A percentile compares a stretch with the other conserved stretches of the same genome.
Evolutionary conservation across 2,113 vertebrate genomes (phyloP).

Genomic region (Dolichotis patagonum): DNA sequence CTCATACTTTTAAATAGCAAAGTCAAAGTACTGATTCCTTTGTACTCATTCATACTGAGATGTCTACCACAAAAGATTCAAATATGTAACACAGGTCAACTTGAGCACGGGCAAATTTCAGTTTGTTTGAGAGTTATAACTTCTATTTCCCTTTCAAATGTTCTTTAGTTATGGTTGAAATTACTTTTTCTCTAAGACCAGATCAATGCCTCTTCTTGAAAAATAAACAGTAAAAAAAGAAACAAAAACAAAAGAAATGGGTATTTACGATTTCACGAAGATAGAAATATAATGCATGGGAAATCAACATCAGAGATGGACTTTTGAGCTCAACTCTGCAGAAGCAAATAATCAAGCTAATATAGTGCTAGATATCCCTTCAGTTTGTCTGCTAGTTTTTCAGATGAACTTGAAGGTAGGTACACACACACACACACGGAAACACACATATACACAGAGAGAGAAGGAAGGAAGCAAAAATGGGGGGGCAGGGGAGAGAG

Average conservation of each 20-base stretch:
- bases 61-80: neutral
- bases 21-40: neutral
- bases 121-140: neutral
- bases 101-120: neutral
- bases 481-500: too few relatives aligned
- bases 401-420: neutral
- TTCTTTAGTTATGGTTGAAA: neutral
- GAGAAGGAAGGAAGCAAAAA: too few relatives aligned
- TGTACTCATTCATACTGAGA: neutral
- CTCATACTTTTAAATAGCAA: neutral
- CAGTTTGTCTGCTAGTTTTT: neutral
- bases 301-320: neutral
- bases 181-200: neutral
- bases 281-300: neutral
- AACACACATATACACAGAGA: neutral
- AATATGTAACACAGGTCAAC: neutral
- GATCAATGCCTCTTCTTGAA: neutral
- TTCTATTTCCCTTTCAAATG: neutral
- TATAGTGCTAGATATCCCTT: neutral
- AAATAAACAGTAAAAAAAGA: conserved; percentile 2
- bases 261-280: neutral
- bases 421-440: neutral
- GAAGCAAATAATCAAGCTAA: neutral
- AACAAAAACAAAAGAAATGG: neutral
- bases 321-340: neutral